Conservation (phyloP, 2,888 invertebrate genomes). For the Melolontha melolontha region DNA sequence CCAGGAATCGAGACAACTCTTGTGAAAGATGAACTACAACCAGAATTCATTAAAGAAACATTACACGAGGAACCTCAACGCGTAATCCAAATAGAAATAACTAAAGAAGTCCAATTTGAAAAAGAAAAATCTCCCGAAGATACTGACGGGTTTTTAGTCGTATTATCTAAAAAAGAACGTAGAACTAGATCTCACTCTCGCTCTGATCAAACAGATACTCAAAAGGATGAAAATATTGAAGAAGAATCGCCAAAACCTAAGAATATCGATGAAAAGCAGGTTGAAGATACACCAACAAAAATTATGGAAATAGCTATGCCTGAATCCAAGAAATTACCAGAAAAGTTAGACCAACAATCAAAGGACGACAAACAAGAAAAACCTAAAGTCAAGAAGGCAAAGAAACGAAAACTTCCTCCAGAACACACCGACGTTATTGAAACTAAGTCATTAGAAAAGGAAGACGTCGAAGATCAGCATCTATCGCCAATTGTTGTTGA, state of each 20-base stretch:
- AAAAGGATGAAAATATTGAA: background rate
- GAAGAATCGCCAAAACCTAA: slow-evolving; percentile 11
- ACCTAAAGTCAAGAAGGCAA: slow-evolving; percentile 43
- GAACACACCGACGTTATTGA: slow-evolving; percentile 23
- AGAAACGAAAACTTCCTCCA: slow-evolving; percentile 16
- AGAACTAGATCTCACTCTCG: slow-evolving; percentile 57
- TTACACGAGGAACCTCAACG: slow-evolving; percentile 6
- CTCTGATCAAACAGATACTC: slow-evolving; percentile 44
- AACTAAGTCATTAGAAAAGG: slow-evolving; percentile 15
- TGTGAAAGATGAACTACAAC: slow-evolving; percentile 10
- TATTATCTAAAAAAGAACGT: slow-evolving; percentile 52
- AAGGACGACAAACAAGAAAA: slow-evolving; percentile 48
- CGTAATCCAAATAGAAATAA: slow-evolving; percentile 26
- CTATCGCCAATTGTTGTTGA: too few relatives aligned
- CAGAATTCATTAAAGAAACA: background rate
- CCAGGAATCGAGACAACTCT: background rate
- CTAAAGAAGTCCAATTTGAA: slow-evolving; percentile 26
- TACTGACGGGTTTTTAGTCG: slow-evolving; percentile 56
- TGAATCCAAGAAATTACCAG: slow-evolving; percentile 9
- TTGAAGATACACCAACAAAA: slow-evolving; percentile 18
- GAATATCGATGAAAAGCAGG: slow-evolving; percentile 8
- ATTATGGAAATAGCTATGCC: background rate
- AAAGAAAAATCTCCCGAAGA: slow-evolving; percentile 48
- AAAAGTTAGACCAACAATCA: slow-evolving; percentile 26
- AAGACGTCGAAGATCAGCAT: background rate